These are phyloP conservation scores for Pteruthius melanotis DNA, from an alignment of 2,113 vertebrate genomes.

Conservation along the genomic window DNA sequence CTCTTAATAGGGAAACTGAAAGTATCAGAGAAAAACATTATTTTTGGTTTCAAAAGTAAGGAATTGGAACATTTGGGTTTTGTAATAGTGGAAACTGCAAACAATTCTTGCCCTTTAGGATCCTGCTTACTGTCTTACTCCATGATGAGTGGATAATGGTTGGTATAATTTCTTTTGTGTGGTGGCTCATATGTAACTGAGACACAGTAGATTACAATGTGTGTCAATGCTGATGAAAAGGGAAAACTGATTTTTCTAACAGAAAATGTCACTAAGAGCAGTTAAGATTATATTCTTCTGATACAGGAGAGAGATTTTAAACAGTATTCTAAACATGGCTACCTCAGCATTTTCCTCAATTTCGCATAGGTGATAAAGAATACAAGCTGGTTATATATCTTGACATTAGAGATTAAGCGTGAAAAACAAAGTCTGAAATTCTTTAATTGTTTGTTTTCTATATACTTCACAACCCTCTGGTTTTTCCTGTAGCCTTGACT, in stretches of 20 bases:
- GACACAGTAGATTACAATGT: neutral
- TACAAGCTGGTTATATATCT: neutral
- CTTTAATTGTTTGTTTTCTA: neutral
- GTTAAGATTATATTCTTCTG: neutral
- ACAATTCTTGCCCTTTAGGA: neutral
- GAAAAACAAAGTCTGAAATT: neutral
- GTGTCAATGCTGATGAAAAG: neutral
- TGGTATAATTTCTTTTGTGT: neutral
- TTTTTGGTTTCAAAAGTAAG: neutral
- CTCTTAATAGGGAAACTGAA: neutral
- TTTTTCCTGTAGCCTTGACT: neutral
- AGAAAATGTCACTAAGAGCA: neutral
- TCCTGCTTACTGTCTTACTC: neutral
- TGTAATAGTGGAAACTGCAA: neutral
- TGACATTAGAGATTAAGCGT: neutral
- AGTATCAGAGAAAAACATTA: neutral
- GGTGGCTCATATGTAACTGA: neutral
- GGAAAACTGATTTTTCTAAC: neutral
- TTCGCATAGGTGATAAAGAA: neutral
- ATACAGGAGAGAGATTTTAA: neutral
- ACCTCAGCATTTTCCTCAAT: neutral
- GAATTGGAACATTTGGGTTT: neutral
- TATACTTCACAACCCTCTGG: neutral
- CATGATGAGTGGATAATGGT: neutral
- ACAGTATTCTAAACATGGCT: neutral